Evolutionary conservation across 2,113 vertebrate genomes (phyloP).

Genomic region (Tretioscincus oriximinensis): DNA sequence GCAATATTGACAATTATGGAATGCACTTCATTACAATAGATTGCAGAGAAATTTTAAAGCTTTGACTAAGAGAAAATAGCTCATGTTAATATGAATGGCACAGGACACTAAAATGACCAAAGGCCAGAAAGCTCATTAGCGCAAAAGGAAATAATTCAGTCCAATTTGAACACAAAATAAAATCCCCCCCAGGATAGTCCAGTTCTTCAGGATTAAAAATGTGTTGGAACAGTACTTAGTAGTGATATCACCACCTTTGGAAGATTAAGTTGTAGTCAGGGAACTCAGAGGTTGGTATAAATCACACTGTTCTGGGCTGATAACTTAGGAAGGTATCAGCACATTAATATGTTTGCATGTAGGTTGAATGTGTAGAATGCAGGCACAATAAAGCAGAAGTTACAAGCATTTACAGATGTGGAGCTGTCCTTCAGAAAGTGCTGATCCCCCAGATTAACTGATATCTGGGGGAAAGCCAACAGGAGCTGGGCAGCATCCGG

Average conservation of each 20-base stretch:
- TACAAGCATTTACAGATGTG: neutral
- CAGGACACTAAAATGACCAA: neutral
- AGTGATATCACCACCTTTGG: neutral
- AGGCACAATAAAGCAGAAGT: too few relatives aligned
- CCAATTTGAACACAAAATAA: neutral
- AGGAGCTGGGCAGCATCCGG: too few relatives aligned
- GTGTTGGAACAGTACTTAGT: neutral
- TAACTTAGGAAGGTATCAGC: neutral
- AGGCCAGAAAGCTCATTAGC: neutral
- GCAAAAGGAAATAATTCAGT: neutral
- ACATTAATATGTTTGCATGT: neutral
- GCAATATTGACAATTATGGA: slow-evolving; percentile 6
- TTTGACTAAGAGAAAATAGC: neutral
- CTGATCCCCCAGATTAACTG: too few relatives aligned
- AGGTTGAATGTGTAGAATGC: too few relatives aligned
- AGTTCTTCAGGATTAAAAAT: too few relatives aligned
- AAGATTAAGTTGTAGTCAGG: neutral
- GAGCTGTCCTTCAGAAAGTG: too few relatives aligned
- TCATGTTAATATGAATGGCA: neutral
- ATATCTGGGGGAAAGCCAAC: too few relatives aligned
- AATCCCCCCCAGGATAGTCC: too few relatives aligned
- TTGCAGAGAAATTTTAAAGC: neutral
- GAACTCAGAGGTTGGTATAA: neutral
- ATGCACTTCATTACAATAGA: neutral
- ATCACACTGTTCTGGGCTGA: neutral